Evolutionary conservation across 1,140 invertebrate species (phyloP), one percentile per base, ranked within the genome.

Genomic region (Muscidifurax raptorellus): DNA sequence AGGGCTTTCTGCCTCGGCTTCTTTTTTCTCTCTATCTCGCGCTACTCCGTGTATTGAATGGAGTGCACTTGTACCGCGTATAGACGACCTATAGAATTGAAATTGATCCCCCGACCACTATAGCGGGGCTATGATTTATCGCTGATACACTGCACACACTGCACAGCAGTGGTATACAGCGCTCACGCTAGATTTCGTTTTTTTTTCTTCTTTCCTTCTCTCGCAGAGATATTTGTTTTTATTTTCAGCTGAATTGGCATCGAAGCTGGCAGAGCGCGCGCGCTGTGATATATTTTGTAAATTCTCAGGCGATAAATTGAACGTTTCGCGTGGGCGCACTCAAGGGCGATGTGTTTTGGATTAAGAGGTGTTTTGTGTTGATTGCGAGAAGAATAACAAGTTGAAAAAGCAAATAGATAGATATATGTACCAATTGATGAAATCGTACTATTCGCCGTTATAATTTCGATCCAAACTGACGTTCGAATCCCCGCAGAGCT

Each of bases 51-150:
- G 64, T 7, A 71, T 80, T 30, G 64, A 80, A 47, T 71, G 40
- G 27, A 69, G 64, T 59, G 76, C 47, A 67, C 77, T 79, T 40
- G 18, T n/a, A 22, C 22, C 52, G 52, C 18, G 66, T 64, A 80
- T 22, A 28, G 36, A 22, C 79, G 27, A 69, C 36, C 79, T 30
- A 80, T 71, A 69, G 66, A 69, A 69, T 44, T 47, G 64, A 80
- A 80, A 80, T 80, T 71, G 79, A 80, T 80, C 36, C 79, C 64
- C n/a, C 44, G n/a, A 59, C 52, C 52, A 22, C 52, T 22, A 59
- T 40, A 40, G 27, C 66, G 27, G n/a, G n/a, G 52, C 27, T 71
- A 80, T 80, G 79, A 80, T 80, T 80, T 80, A 80, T 80, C 32
- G 78, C 32, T 69, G 78, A 80, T 67, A 67, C 78, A 32, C 25